A percentile compares a stretch with the other conserved stretches of the same genome.
Conservation (phyloP, 2,113 vertebrate genomes). For the Carollia perspicillata region DNA sequence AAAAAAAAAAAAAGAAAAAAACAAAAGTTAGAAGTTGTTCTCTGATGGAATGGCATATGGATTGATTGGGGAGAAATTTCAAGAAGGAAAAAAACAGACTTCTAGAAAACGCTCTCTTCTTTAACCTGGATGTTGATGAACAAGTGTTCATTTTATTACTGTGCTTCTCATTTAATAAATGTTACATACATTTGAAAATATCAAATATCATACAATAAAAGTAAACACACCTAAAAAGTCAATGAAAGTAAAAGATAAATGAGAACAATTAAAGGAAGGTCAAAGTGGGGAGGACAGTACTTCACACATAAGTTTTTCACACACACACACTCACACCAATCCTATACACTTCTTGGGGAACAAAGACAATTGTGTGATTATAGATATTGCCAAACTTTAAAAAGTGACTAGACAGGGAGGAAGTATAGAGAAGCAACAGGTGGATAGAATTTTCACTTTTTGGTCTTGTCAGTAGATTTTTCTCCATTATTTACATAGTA, state of each 20-base stretch:
- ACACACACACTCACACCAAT: neutral
- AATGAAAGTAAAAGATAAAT: neutral
- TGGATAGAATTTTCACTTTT: neutral
- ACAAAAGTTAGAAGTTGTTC: neutral
- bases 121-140: neutral
- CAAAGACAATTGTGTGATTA: neutral
- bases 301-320: neutral
- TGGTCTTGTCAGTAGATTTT: neutral
- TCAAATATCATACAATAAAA: neutral
- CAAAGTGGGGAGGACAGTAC: neutral
- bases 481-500: neutral
- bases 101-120: neutral
- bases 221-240: neutral
- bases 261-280: neutral
- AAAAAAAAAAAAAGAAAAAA: neutral
- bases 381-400: neutral
- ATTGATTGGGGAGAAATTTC: neutral
- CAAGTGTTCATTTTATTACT: neutral
- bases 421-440: neutral
- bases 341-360: neutral
- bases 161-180: neutral
- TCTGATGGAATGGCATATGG: neutral
- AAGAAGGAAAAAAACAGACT: neutral
- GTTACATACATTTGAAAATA: neutral
- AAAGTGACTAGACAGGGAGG: neutral